Evolutionary conservation across 1,140 invertebrate species (phyloP).

Genomic region (Diabrotica virgifera): DNA sequence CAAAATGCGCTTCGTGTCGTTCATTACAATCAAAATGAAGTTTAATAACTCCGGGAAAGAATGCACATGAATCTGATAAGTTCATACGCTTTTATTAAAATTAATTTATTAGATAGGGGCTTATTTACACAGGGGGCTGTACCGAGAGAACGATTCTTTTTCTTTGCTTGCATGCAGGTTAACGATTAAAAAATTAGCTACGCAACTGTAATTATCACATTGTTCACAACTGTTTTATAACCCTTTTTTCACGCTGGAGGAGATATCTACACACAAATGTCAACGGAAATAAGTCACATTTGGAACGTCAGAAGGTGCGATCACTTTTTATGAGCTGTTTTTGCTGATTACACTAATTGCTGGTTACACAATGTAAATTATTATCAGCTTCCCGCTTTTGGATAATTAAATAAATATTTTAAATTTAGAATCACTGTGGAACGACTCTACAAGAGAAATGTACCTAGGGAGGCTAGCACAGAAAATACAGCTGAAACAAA

Average conservation of each 20-base stretch:
- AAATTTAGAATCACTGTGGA: too few relatives aligned
- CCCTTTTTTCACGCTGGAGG: neutral
- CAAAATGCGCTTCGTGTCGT: neutral
- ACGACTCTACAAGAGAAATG: too few relatives aligned
- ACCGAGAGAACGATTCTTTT: neutral
- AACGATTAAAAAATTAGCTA: neutral
- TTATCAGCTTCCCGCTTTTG: too few relatives aligned
- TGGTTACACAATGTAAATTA: too few relatives aligned
- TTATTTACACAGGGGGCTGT: neutral
- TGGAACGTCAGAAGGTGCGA: neutral
- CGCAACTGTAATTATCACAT: neutral
- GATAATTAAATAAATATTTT: too few relatives aligned
- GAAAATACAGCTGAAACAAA: too few relatives aligned
- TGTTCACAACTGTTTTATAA: neutral
- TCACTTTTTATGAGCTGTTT: too few relatives aligned
- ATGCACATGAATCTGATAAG: constrained; percentile 2
- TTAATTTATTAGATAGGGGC: neutral
- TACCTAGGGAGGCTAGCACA: too few relatives aligned
- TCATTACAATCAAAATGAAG: neutral
- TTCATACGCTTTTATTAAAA: neutral
- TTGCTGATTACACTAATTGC: too few relatives aligned
- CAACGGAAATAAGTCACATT: neutral
- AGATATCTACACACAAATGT: neutral
- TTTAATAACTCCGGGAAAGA: constrained; percentile 2
- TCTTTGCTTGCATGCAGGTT: neutral